These are phyloP conservation scores for Coelinius sp. DNA, from an alignment of 2,888 invertebrate species.

Conservation along the genomic window DNA sequence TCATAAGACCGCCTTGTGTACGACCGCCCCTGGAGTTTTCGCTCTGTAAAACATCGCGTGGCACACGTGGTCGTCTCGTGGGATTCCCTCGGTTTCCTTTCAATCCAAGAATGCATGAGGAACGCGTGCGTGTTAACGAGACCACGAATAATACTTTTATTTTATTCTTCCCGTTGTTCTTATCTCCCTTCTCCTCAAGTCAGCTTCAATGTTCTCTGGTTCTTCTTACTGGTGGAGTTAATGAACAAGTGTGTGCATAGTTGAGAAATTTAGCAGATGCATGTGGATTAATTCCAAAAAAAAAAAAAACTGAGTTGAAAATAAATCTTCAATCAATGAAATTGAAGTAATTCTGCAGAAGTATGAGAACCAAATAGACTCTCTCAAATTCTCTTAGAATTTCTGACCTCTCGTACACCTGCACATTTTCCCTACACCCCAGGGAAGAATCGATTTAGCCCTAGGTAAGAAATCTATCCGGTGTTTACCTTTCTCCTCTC, in stretches of 20 bases:
- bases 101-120: conserved; percentile 56
- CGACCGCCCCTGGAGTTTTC: conserved; percentile 41
- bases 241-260: neutral
- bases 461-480: neutral
- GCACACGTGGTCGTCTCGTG: conserved; percentile 18
- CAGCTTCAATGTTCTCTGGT: neutral
- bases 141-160: conserved; percentile 20
- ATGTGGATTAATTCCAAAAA: neutral
- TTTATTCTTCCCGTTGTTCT: neutral
- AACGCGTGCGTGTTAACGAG: conserved; percentile 17
- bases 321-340: no score
- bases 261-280: neutral
- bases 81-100: conserved; percentile 20
- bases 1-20: conserved; percentile 63
- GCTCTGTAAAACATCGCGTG: conserved; percentile 30
- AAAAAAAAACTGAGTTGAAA: no score
- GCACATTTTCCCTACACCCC: neutral
- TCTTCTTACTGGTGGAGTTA: neutral
- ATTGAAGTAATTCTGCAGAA: no score
- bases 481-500: conserved; percentile 18
- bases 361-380: no score
- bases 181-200: neutral
- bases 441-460: neutral
- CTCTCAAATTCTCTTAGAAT: no score
- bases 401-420: no score